These are phyloP conservation scores for Aleiodes sp. DNA, from an alignment of 1,140 invertebrate species.

Conservation along the genomic window DNA sequence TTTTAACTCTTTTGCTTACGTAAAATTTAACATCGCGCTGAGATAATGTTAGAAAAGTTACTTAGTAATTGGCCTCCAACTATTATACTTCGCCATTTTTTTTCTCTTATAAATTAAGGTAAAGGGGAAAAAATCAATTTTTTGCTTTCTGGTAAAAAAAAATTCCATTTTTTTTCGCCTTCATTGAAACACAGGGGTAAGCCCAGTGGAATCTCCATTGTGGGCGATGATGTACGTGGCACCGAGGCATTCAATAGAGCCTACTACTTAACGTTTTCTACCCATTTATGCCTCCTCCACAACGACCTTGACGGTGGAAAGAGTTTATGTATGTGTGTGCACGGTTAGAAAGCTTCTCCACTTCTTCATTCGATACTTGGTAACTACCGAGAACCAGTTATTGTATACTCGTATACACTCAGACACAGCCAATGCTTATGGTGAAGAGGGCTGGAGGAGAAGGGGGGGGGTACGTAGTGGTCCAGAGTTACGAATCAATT, in stretches of 20 bases:
- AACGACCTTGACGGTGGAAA: neutral
- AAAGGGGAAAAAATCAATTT: neutral
- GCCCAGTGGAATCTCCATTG: constrained; percentile 25
- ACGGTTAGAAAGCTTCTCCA: constrained; percentile 5
- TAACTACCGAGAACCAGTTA: constrained; percentile 6
- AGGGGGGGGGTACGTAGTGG: neutral
- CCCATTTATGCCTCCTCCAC: neutral
- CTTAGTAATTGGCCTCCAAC: constrained; percentile 3
- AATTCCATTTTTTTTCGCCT: neutral
- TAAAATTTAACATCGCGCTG: neutral
- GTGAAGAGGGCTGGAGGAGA: too few species aligned
- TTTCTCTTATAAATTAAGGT: neutral
- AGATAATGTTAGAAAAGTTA: neutral
- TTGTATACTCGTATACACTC: neutral
- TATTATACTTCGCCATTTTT: neutral
- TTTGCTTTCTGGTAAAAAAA: neutral
- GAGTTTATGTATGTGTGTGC: too few species aligned
- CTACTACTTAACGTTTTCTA: neutral
- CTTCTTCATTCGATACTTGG: neutral
- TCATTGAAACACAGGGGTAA: neutral
- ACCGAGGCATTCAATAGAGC: constrained; percentile 16
- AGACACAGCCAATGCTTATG: too few species aligned
- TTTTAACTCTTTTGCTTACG: constrained; percentile 31
- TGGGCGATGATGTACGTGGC: constrained; percentile 33
- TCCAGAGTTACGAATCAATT: constrained; percentile 11